Conservation (phyloP, 2,888 invertebrate genomes). For the Harpalus rufipes region DNA sequence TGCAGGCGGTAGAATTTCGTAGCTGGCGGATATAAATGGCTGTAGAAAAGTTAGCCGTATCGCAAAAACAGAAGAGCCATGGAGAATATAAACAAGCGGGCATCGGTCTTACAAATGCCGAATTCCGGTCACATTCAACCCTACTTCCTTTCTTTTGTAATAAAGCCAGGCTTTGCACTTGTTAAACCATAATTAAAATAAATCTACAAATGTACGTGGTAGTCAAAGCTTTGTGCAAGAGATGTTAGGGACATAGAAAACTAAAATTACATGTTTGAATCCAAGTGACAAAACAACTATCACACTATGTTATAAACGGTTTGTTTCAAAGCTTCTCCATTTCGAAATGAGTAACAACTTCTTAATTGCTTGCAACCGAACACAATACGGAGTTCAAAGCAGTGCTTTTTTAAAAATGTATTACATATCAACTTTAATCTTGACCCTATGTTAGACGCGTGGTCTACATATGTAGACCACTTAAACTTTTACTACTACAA, state of each 20-base stretch:
- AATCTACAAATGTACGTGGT: slow-evolving; percentile 73
- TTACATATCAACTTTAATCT: too few relatives aligned
- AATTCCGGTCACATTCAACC: slow-evolving; percentile 72
- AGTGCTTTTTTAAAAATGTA: too few relatives aligned
- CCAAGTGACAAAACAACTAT: slow-evolving; percentile 42
- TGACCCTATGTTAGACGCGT: too few relatives aligned
- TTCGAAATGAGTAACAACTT: too few relatives aligned
- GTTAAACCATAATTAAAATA: slow-evolving; percentile 76
- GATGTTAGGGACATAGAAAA: not conserved
- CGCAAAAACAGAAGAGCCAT: slow-evolving; percentile 60
- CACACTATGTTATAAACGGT: not conserved
- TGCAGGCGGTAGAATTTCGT: slow-evolving; percentile 15
- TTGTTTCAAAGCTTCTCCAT: not conserved
- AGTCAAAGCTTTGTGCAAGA: not conserved
- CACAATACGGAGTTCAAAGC: too few relatives aligned
- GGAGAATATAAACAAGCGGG: slow-evolving; percentile 62
- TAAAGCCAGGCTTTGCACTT: slow-evolving; percentile 74
- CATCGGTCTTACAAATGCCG: slow-evolving; percentile 58
- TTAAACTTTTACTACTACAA: too few relatives aligned
- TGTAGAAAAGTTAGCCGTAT: slow-evolving; percentile 61
- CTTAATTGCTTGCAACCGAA: too few relatives aligned
- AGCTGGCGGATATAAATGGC: slow-evolving; percentile 55
- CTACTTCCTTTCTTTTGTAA: slow-evolving; percentile 74
- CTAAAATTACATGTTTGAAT: slow-evolving; percentile 48
- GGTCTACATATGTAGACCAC: too few relatives aligned